Evolutionary conservation across 2,888 invertebrate species (phyloP).

Genomic region (Stenolophus ochropezus): DNA sequence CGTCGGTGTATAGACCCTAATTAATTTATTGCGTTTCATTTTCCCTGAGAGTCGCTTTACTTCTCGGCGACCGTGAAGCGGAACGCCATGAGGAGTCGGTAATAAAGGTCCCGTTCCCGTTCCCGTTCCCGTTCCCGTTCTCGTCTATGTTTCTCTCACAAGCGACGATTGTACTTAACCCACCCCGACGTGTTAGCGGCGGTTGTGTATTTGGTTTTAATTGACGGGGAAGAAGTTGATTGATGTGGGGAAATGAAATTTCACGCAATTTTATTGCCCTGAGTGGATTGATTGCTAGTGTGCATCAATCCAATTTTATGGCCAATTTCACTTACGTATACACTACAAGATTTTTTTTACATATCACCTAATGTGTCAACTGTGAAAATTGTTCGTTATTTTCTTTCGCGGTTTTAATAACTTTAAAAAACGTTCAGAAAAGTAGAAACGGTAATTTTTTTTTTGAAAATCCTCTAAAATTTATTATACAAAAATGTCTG

Average conservation of each 20-base stretch:
- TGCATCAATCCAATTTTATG: background rate
- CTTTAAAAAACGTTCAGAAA: no score
- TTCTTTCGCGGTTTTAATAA: no score
- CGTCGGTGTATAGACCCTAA: constrained; percentile 69
- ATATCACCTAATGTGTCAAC: no score
- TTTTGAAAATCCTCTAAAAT: background rate
- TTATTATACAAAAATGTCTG: background rate
- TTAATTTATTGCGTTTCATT: constrained; percentile 71
- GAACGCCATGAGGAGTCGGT: constrained; percentile 23
- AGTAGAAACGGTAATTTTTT: background rate
- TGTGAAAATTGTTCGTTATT: no score
- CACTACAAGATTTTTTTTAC: no score
- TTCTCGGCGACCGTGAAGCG: constrained; percentile 48
- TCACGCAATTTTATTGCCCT: background rate
- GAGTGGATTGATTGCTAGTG: background rate
- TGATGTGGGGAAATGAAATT: constrained; percentile 15
- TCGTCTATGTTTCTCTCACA: background rate
- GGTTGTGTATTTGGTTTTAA: constrained; percentile 35
- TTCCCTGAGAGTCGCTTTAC: constrained; percentile 64
- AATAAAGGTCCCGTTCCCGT: constrained; percentile 26
- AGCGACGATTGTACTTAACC: background rate
- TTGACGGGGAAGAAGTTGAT: constrained; percentile 24
- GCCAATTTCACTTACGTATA: background rate
- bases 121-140: background rate
- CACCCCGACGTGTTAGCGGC: background rate